Base-by-base conservation (phyloP, 30 jellyfish, hydroid and myxozoan genomes). In the Hydractinia symbiolongicarpus region DNA sequence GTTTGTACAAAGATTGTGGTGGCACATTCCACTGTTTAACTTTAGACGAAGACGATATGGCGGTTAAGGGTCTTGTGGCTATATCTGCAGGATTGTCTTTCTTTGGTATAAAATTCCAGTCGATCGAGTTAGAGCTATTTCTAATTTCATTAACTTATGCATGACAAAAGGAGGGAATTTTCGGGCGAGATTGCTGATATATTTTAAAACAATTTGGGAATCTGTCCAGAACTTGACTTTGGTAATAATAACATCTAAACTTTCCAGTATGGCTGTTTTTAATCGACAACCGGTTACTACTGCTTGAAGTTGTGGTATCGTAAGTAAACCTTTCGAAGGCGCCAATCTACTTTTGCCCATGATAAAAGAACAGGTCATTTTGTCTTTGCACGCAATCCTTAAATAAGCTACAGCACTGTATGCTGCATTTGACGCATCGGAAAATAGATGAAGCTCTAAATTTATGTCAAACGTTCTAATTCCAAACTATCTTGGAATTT, bases 31-130 rank as follows among this genome's bases (percentile, higher is more conserved):
- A 30, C 44, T 30, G 44, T 30, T 30, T 30, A 30, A 30, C 44
- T 30, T 30, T 30, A 30, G 44, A 30, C 44, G 44, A 30, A 30
- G 44, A 2, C 44, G 44, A 30, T 30, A 30, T 30, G 44, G 44
- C 44, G 44, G 44, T 30, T 30, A 30, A 30, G 44, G 44, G 44
- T 30, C 44, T 30, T 30, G 44, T 16, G 49, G 58, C 60, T 40
- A 30, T 64, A 53, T 79, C 86, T 55, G 86, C 86, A 5, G 86
- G 86, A 19, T 61, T 64, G 5, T 14, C 19, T 58, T 79, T 58
- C 53, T 67, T 67, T 10, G 40, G 56, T 30, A 30, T 30, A 30
- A 30, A 30, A 30, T 30, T 30, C 86, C 86, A 79, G 20, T 79
- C 80, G 61, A 13, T 40, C 49, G 21, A 9, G 6, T 79, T 49